Evolutionary conservation across 2,113 vertebrate genomes (phyloP).

Genomic region (Panurus biarmicus): DNA sequence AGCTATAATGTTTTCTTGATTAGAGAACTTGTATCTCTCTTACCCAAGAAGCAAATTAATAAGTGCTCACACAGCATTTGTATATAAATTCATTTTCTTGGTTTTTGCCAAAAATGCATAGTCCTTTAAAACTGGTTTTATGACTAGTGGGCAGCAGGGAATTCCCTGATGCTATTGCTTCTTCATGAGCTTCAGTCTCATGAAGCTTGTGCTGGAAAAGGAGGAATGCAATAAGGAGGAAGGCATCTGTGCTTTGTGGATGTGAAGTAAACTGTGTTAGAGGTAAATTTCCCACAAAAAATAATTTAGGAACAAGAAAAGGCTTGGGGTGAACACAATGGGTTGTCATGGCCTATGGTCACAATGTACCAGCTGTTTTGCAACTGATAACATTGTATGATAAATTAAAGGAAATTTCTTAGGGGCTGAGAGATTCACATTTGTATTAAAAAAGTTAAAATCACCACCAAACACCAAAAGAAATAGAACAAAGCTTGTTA

Average conservation of each 20-base stretch:
- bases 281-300: not conserved
- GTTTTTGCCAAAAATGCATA: not conserved
- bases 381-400: not conserved
- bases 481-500: not conserved
- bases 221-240: not conserved
- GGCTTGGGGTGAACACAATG: not conserved
- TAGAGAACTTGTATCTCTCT: not conserved
- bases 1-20: not conserved
- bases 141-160: not conserved
- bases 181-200: not conserved
- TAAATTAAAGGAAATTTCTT: constrained; percentile 10
- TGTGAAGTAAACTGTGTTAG: not conserved
- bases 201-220: not conserved
- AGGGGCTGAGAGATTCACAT: not conserved
- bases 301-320: not conserved
- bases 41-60: not conserved
- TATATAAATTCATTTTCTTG: not conserved
- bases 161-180: not conserved
- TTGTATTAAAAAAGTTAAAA: not conserved
- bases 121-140: not conserved
- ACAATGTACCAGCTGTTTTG: not conserved
- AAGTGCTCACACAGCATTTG: not conserved
- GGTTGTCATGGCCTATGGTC: not conserved
- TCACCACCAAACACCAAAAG: not conserved
- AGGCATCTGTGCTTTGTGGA: not conserved